These are phyloP conservation scores for Geophilus truncorum DNA, from an alignment of 2,888 invertebrate genomes.

Conservation along the genomic window DNA sequence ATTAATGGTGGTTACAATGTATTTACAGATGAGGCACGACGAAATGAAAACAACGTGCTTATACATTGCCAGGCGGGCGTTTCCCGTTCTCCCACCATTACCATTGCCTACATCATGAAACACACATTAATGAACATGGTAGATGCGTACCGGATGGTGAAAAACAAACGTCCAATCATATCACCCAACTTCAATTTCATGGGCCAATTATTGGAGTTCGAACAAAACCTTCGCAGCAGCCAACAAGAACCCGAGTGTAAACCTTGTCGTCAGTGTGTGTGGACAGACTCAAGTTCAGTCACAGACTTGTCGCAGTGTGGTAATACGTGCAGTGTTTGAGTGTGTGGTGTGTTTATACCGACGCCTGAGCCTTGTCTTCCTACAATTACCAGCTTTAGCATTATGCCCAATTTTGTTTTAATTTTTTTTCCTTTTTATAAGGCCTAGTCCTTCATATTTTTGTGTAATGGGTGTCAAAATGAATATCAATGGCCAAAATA, in stretches of 20 bases:
- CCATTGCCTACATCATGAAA: conserved; percentile 91
- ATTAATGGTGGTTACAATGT: not conserved
- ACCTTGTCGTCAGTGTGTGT: conserved; percentile 28
- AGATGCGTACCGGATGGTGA: conserved; percentile 82
- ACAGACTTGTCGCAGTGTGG: conserved; percentile 4
- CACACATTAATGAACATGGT: conserved; percentile 74
- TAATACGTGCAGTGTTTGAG: conserved; percentile 30
- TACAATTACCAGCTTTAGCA: not conserved
- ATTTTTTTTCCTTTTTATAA: not conserved
- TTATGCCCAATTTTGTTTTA: not conserved
- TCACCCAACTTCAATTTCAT: conserved; percentile 94
- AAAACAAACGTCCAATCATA: conserved; percentile 78
- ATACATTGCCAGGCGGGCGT: conserved; percentile 95
- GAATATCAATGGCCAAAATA: not conserved
- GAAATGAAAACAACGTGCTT: conserved; percentile 66
- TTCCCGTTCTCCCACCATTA: conserved; percentile 87
- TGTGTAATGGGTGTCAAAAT: not conserved
- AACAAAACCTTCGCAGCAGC: conserved; percentile 57
- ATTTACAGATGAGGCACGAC: conserved; percentile 65
- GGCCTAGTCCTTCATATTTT: not conserved
- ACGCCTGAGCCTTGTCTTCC: not conserved
- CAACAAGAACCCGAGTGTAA: conserved; percentile 28
- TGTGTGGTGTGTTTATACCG: not conserved
- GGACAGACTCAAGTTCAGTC: conserved; percentile 27
- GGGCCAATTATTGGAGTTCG: conserved; percentile 79